A percentile compares a stretch with the other conserved stretches of the same genome.
Conservation (phyloP, 92 coral and sea anemone genomes). For the Umimayanthus chanpuru region DNA sequence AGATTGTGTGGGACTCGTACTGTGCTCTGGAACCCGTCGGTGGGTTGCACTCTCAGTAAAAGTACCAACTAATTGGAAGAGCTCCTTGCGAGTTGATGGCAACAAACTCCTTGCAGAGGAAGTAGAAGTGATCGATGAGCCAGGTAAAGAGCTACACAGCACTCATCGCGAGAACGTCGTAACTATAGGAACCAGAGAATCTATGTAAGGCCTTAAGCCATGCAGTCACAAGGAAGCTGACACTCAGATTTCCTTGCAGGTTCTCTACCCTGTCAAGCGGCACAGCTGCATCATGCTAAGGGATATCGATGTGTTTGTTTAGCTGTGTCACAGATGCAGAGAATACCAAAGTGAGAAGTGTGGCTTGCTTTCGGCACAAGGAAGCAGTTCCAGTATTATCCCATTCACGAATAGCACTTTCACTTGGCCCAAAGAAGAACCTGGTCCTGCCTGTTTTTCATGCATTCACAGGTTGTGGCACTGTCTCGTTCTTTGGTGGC, state of each 20-base stretch:
- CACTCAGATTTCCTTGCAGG: conserved; percentile 36
- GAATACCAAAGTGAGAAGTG: too few species aligned
- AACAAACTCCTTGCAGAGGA: conserved; percentile 37
- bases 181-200: not conserved
- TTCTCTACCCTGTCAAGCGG: conserved; percentile 22
- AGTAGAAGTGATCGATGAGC: not conserved
- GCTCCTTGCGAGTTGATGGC: too few species aligned
- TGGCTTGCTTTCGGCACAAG: too few species aligned
- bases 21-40: too few species aligned
- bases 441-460: conserved; percentile 54
- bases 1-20: too few species aligned
- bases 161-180: conserved; percentile 25
- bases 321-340: conserved; percentile 50
- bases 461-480: too few species aligned
- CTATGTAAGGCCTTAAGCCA: conserved; percentile 40
- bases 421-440: conserved; percentile 63
- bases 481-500: conserved; percentile 51
- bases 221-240: conserved; percentile 56
- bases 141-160: conserved; percentile 52
- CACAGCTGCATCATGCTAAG: conserved; percentile 26
- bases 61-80: too few species aligned
- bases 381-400: too few species aligned
- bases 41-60: too few species aligned
- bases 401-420: conserved; percentile 52
- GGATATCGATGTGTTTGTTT: conserved; percentile 45